A percentile compares a stretch with the other conserved stretches of the same genome.
These are phyloP conservation scores for Theristicus caerulescens DNA, from an alignment of 2,113 vertebrate species.

Conservation along the genomic window DNA sequence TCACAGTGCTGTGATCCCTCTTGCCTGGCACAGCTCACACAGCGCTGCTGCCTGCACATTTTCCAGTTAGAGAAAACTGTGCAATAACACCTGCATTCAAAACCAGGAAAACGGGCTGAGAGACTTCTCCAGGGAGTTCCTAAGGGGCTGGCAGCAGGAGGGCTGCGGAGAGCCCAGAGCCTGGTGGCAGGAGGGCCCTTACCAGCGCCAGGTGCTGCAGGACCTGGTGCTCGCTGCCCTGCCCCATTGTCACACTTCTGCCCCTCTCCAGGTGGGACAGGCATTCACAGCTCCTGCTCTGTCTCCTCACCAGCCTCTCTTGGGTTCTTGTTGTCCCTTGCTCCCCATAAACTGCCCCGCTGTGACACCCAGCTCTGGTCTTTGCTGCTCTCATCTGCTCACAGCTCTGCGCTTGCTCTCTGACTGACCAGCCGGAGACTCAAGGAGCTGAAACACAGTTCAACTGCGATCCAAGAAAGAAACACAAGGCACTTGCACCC, in stretches of 20 bases:
- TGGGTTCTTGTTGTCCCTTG: background rate
- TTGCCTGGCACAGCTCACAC: background rate
- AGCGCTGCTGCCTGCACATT: background rate
- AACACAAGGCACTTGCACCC: background rate
- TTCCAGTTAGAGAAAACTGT: background rate
- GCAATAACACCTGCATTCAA: background rate
- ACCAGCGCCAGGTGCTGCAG: background rate
- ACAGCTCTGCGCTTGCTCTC: background rate
- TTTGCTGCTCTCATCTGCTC: background rate
- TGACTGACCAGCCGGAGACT: background rate
- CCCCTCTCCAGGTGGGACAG: background rate
- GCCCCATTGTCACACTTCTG: rapidly evolving
- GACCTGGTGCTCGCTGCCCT: background rate
- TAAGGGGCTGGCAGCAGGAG: background rate
- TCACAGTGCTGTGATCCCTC: background rate
- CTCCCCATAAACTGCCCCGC: background rate
- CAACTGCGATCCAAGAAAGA: rapidly evolving
- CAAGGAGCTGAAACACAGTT: background rate
- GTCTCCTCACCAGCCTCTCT: background rate
- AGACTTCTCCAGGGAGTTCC: background rate
- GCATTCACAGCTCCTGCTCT: background rate
- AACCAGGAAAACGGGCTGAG: background rate
- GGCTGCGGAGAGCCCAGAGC: background rate
- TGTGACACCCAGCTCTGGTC: background rate
- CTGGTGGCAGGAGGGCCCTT: background rate